Conservation (phyloP, 1,140 invertebrate genomes). For the Subanguina moxae region DNA sequence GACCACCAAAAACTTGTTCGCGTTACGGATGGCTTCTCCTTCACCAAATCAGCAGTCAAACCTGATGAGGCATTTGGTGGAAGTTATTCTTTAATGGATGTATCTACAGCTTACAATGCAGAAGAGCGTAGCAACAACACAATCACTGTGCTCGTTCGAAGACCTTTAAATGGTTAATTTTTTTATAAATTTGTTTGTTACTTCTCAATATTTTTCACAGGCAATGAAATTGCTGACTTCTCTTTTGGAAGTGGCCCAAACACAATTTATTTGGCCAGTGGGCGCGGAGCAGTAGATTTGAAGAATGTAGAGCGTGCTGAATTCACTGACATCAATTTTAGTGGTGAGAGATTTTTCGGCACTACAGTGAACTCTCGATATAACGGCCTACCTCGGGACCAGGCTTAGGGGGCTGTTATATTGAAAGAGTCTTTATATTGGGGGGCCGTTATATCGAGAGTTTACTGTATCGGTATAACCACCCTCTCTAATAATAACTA, state of each 20-base stretch:
- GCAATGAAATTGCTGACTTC: constrained; percentile 15
- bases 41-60: neutral
- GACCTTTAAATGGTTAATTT: constrained; percentile 19
- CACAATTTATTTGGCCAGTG: constrained; percentile 21
- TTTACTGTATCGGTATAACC: too few relatives aligned
- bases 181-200: constrained; percentile 6
- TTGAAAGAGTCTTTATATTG: too few relatives aligned
- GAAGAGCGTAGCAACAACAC: neutral
- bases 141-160: constrained; percentile 14
- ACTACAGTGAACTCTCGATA: too few relatives aligned
- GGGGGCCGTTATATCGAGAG: too few relatives aligned
- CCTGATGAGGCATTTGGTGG: constrained; percentile 23
- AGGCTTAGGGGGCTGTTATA: too few relatives aligned
- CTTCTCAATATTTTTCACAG: neutral
- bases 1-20: constrained; percentile 6
- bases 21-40: constrained; percentile 26
- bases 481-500: too few relatives aligned
- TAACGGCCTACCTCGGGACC: too few relatives aligned
- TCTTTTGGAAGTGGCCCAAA: constrained; percentile 16
- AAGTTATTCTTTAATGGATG: constrained; percentile 17
- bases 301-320: constrained; percentile 72
- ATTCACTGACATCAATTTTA: constrained; percentile 5
- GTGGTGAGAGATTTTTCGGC: neutral
- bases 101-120: constrained; percentile 9
- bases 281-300: constrained; percentile 68